A percentile compares a stretch with the other conserved stretches of the same genome.
Conservation (phyloP, 2,113 vertebrate genomes). For the Piaya cayana region DNA sequence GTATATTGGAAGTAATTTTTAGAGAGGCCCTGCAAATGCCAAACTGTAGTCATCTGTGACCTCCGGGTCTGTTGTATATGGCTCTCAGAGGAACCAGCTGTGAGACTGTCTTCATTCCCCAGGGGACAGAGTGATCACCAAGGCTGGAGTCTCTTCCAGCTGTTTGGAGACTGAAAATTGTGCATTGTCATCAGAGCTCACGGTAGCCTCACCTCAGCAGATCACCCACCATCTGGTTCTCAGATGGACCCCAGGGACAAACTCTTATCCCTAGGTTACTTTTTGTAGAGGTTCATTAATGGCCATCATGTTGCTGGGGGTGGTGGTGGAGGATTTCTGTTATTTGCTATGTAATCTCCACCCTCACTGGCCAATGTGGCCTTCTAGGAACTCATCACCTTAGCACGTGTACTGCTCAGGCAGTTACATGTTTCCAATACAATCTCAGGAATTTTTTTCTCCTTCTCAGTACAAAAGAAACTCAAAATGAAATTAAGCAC, state of each 20-base stretch:
- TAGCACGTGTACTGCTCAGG: neutral
- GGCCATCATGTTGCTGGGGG: neutral
- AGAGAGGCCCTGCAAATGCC: neutral
- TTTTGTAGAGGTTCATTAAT: neutral
- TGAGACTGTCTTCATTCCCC: neutral
- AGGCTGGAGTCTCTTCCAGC: neutral
- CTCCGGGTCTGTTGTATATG: fast-evolving
- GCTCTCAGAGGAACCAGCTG: neutral
- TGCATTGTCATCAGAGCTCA: neutral
- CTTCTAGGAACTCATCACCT: neutral
- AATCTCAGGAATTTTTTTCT: neutral
- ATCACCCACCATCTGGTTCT: neutral
- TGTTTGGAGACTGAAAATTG: neutral
- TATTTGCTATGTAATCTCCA: neutral
- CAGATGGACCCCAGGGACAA: neutral
- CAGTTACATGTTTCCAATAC: neutral
- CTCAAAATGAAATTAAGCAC: neutral
- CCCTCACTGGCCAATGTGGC: neutral
- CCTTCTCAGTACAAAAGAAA: constrained; percentile 8
- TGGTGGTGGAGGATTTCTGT: neutral
- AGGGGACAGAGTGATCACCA: fast-evolving
- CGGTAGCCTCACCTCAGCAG: neutral
- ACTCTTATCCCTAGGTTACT: neutral
- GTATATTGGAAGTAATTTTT: neutral
- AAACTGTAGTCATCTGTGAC: neutral